A percentile compares a stretch with the other conserved stretches of the same genome.
Conservation (phyloP, 1,140 invertebrate genomes). For the Lordiphosa clarofinis region DNA sequence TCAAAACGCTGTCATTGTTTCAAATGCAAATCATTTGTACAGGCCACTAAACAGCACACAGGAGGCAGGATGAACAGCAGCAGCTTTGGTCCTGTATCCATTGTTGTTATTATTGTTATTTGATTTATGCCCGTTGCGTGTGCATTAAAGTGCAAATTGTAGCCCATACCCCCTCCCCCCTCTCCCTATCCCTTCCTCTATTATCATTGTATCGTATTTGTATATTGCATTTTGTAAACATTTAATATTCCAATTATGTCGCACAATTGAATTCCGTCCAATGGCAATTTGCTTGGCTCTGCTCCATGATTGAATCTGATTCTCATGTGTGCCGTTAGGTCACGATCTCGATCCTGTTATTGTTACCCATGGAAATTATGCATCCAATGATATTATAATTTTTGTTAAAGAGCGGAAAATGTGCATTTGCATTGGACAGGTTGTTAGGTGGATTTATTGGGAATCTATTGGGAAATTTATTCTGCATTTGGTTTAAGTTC, state of each 20-base stretch:
- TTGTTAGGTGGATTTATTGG: too few relatives aligned
- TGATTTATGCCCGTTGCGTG: conserved; percentile 67
- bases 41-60: conserved; percentile 53
- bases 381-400: too few relatives aligned
- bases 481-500: too few relatives aligned
- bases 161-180: conserved; percentile 14
- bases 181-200: background rate
- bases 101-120: conserved; percentile 49
- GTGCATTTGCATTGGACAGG: too few relatives aligned
- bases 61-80: conserved; percentile 5
- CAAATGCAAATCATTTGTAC: conserved; percentile 63
- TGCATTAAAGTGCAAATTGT: conserved; percentile 74
- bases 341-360: conserved; percentile 2
- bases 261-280: conserved; percentile 64
- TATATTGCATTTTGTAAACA: conserved; percentile 72
- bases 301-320: conserved; percentile 18
- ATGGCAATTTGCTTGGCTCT: conserved; percentile 41
- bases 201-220: conserved; percentile 41
- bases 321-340: conserved; percentile 14
- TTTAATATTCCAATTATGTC: conserved; percentile 75
- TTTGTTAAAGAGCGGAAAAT: too few relatives aligned
- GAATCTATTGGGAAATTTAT: too few relatives aligned
- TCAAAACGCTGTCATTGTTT: conserved; percentile 57
- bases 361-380: background rate
- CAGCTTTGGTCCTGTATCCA: conserved; percentile 10